Evolutionary conservation across 2,888 invertebrate species (phyloP).

Genomic region (Agrochola litura): DNA sequence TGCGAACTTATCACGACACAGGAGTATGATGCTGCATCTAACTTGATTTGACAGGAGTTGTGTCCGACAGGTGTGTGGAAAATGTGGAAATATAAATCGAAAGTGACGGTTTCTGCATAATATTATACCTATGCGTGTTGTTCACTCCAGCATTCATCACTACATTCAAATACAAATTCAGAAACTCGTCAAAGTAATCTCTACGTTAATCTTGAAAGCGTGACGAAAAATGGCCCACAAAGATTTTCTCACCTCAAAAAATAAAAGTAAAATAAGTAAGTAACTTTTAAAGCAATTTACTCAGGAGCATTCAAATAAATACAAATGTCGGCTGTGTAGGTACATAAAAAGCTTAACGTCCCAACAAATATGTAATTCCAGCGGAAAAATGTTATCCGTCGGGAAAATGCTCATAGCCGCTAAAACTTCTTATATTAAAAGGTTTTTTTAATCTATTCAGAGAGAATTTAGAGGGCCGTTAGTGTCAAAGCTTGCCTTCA

Average conservation of each 20-base stretch:
- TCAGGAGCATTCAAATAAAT: conserved; percentile 63
- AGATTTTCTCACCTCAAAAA: conserved; percentile 13
- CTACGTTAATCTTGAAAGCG: conserved; percentile 28
- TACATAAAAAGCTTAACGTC: conserved; percentile 64
- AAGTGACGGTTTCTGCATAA: neutral
- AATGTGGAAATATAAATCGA: conserved; percentile 11
- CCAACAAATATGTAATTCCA: conserved; percentile 66
- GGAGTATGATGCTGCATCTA: neutral
- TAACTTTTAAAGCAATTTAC: conserved; percentile 59
- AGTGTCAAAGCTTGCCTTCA: conserved; percentile 77
- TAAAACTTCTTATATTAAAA: conserved; percentile 76
- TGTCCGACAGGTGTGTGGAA: neutral
- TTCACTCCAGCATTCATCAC: conserved; percentile 1
- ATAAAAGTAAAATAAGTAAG: conserved; percentile 35
- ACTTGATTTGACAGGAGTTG: neutral
- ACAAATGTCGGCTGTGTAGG: conserved; percentile 49
- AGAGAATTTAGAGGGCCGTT: conserved; percentile 79
- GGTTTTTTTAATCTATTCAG: conserved; percentile 78
- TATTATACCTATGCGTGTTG: neutral
- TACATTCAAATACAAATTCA: conserved; percentile 6
- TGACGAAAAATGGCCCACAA: conserved; percentile 6
- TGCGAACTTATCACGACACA: neutral
- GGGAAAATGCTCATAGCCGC: conserved; percentile 62
- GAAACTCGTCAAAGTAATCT: conserved; percentile 21
- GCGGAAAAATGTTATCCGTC: conserved; percentile 62